phyloP scores from a whole-genome alignment of 2,113 vertebrate genomes.

The Galemys pyrenaicus region DNA sequence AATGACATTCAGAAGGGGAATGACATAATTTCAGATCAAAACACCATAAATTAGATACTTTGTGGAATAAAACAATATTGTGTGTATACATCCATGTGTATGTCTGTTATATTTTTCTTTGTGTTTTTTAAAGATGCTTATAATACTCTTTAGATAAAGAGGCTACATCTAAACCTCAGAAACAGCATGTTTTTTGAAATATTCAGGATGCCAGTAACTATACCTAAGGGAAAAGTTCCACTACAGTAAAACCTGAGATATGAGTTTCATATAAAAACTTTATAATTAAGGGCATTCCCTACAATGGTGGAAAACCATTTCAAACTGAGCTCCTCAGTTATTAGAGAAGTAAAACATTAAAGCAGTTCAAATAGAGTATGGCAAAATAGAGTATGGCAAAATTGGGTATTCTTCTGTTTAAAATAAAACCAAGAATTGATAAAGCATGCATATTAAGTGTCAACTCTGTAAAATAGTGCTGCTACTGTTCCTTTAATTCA shows the following conservation, averaged over 20 bases:
- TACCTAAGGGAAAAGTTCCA: not conserved
- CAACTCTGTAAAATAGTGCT: conserved; percentile 18
- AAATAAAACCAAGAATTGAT: not conserved
- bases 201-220: not conserved
- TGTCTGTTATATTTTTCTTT: not conserved
- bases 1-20: not conserved
- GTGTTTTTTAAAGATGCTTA: not conserved
- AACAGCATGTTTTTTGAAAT: not conserved
- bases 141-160: not conserved
- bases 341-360: not conserved
- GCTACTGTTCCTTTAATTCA: conserved; percentile 49
- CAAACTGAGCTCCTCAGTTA: not conserved
- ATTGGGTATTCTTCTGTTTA: not conserved
- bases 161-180: not conserved
- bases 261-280: not conserved
- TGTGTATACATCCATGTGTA: not conserved
- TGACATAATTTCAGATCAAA: not conserved
- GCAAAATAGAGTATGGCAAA: not conserved
- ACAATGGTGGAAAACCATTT: not conserved
- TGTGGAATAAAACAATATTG: not conserved
- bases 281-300: not conserved
- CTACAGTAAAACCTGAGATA: not conserved
- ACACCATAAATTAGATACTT: not conserved
- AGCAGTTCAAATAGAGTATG: too few species aligned
- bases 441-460: conserved; percentile 2